These are phyloP conservation scores for Microchrysa polita DNA, from an alignment of 2,888 invertebrate species.

Conservation along the genomic window DNA sequence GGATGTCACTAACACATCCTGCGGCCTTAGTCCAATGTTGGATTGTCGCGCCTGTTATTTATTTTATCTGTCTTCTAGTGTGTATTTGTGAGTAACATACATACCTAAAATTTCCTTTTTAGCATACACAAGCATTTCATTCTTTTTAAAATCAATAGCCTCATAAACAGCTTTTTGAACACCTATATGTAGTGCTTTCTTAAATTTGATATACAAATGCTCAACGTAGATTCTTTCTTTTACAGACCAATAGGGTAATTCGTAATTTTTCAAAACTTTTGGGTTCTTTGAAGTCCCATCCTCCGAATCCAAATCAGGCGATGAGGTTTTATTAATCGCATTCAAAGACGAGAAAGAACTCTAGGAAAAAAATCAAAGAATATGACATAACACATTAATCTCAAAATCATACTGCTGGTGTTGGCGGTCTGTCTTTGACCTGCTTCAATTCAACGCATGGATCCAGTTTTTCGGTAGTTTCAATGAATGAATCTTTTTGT, in stretches of 20 bases:
- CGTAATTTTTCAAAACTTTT: slow-evolving; percentile 40
- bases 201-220: slow-evolving; percentile 60
- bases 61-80: no score
- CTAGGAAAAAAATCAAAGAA: slow-evolving; percentile 48
- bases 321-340: slow-evolving; percentile 53
- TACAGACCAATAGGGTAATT: slow-evolving; percentile 48
- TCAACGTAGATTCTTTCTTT: slow-evolving; percentile 59
- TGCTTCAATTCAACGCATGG: slow-evolving; percentile 55
- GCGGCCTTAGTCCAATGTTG: no score
- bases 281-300: slow-evolving; percentile 54
- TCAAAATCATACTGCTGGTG: slow-evolving; percentile 56
- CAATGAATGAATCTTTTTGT: slow-evolving; percentile 58
- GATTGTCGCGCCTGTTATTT: no score
- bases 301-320: slow-evolving; percentile 51
- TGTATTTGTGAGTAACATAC: no score
- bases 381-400: no score
- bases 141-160: slow-evolving; percentile 59
- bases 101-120: slow-evolving; percentile 57
- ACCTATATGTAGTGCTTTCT: slow-evolving; percentile 58
- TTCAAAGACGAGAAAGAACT: slow-evolving; percentile 60
- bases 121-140: slow-evolving; percentile 57
- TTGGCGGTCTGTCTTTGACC: slow-evolving; percentile 56
- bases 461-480: slow-evolving; percentile 57
- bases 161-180: slow-evolving; percentile 59
- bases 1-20: no score